Conservation (phyloP, 2,113 vertebrate genomes). For the Thinocorus orbignyianus region DNA sequence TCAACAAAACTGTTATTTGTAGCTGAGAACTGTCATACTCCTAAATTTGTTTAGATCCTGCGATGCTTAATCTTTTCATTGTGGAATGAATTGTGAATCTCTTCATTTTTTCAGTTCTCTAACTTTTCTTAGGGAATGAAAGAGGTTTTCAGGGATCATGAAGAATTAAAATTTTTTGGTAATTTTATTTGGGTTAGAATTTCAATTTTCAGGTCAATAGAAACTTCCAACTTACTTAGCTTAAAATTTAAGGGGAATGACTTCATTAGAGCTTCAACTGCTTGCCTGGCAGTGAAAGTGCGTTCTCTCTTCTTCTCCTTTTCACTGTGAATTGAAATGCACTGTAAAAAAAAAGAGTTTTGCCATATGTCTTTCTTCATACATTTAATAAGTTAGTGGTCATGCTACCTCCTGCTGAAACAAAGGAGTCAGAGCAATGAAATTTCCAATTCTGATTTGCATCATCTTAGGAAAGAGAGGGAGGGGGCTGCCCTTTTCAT, state of each 20-base stretch:
- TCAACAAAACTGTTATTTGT: neutral
- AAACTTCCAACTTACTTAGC: neutral
- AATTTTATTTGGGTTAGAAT: neutral
- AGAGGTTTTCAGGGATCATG: neutral
- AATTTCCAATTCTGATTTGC: neutral
- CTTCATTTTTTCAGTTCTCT: neutral
- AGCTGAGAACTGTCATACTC: neutral
- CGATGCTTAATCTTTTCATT: neutral
- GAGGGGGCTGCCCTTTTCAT: neutral
- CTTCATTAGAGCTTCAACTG: neutral
- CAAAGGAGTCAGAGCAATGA: neutral
- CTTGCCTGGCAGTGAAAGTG: neutral
- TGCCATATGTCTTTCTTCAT: neutral
- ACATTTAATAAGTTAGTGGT: neutral
- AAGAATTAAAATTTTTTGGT: neutral
- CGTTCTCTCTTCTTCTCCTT: neutral
- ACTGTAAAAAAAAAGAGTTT: neutral
- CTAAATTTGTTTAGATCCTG: neutral
- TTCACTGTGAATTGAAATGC: neutral
- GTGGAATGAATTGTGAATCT: neutral
- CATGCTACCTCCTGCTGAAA: neutral
- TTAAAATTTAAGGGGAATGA: neutral
- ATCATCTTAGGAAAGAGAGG: neutral
- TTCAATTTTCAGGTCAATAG: neutral
- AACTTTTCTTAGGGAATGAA: neutral